Base-by-base conservation (phyloP, 2,797 vertebrate genomes). In the Mormyrops boulengeri region DNA sequence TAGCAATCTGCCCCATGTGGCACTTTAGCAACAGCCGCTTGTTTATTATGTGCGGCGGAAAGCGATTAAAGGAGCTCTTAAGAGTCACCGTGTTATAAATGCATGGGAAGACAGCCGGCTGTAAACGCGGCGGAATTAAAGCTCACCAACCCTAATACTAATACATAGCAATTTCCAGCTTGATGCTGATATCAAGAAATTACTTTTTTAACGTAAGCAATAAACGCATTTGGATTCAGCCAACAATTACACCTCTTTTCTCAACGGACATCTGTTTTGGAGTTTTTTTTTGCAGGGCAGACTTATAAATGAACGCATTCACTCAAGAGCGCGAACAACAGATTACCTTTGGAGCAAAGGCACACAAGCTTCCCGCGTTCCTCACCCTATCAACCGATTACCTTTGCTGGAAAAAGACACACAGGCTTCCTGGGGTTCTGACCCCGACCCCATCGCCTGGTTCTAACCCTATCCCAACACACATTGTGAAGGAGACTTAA, bases 81-180 rank as follows among this genome's bases (percentile, higher is more conserved):
- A 97, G 97, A 99, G 98, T 97, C 97, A 97, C 97, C 97, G 97
- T 96, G 97, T 98, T 99, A 98, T 97, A 98, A 98, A 99, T 99
- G 98, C 98, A 99, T 99, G 97, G 96, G 98, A 99, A 99, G 97
- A 98, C 97, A 97, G 97, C 96, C 95, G 96, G 97, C 97, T 97
- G 98, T 98, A 99, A 98, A 99, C 97, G 97, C 97, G 96, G 95
- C 93, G 97, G 97, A 99, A 98, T 99, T 98, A 98, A 97, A 97
- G 95, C 96, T 96, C 96, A 96, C 94, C 95, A 92, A 93, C 94
- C 94, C 94, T 95, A 95, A 96, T 95, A 95, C 95, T 96, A 95
- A 96, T 95, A 96, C 95, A 95, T 94, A 93, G 95, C 95, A 95
- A 96, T 96, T 96, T 96, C 94, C 95, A 94, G 95, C 95, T 93